These are phyloP conservation scores for Candidula unifasciata DNA, from an alignment of 2,888 invertebrate genomes.

Conservation along the genomic window DNA sequence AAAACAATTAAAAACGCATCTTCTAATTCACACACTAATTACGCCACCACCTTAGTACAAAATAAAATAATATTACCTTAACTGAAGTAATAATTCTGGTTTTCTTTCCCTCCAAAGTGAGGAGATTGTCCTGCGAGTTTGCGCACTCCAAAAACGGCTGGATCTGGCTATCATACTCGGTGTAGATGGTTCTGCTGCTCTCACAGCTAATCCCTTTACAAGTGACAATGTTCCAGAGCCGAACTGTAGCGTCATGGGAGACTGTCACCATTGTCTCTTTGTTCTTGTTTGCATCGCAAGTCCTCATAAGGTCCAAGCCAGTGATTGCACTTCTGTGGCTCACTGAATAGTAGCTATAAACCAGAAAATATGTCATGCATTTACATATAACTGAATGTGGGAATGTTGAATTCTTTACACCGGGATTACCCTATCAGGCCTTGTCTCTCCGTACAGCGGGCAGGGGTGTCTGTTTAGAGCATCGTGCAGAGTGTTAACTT, in stretches of 20 bases:
- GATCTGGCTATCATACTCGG: conserved; percentile 35
- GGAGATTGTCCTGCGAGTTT: not conserved
- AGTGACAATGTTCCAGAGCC: conserved; percentile 40
- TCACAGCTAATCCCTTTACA: conserved; percentile 39
- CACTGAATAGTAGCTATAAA: conserved; percentile 34
- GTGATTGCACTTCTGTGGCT: conserved; percentile 39
- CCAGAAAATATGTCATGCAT: too few relatives aligned
- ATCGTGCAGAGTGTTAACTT: too few relatives aligned
- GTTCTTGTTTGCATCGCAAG: not conserved
- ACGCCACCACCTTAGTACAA: too few relatives aligned
- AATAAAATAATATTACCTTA: conserved; percentile 40
- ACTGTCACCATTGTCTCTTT: conserved; percentile 42
- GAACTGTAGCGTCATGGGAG: conserved; percentile 40
- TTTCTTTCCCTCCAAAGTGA: not conserved
- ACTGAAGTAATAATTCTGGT: conserved; percentile 23
- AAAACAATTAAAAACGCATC: too few relatives aligned
- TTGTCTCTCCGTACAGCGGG: too few relatives aligned
- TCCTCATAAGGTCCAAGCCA: conserved; percentile 26
- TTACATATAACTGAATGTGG: too few relatives aligned
- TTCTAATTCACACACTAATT: too few relatives aligned
- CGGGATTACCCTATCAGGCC: too few relatives aligned
- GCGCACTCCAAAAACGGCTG: too few relatives aligned
- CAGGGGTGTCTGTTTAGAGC: too few relatives aligned
- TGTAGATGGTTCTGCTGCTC: conserved; percentile 44
- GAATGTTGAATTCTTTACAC: too few relatives aligned